These are phyloP conservation scores for Eubasilissa regina DNA, from an alignment of 1,140 invertebrate species.

Conservation along the genomic window DNA sequence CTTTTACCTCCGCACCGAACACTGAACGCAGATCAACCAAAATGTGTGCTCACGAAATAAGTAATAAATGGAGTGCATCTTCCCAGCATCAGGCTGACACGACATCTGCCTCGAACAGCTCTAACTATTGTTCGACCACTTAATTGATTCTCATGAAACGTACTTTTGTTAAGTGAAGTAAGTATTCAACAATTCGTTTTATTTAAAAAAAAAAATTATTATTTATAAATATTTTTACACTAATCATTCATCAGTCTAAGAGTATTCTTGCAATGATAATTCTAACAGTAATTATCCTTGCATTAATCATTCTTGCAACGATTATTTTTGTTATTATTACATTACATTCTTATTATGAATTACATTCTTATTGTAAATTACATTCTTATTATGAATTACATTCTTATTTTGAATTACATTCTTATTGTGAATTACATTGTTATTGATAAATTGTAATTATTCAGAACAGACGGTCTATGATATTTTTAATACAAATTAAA, in stretches of 20 bases:
- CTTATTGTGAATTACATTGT: neutral
- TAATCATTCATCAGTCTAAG: too few relatives aligned
- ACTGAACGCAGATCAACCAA: neutral
- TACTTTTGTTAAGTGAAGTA: too few relatives aligned
- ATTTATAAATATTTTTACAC: too few relatives aligned
- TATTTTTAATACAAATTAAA: too few relatives aligned
- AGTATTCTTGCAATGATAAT: too few relatives aligned
- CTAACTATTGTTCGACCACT: conserved; percentile 5
- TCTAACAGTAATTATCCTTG: too few relatives aligned
- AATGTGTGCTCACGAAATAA: conserved; percentile 26
- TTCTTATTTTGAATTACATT: neutral
- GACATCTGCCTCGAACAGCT: conserved; percentile 6
- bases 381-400: neutral
- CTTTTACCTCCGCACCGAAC: neutral
- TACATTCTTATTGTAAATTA: neutral
- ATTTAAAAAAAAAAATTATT: too few relatives aligned
- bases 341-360: neutral
- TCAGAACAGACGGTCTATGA: too few relatives aligned
- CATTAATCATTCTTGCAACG: neutral
- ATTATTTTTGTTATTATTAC: neutral
- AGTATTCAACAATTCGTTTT: too few relatives aligned
- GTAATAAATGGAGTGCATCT: conserved; percentile 37
- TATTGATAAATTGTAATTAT: too few relatives aligned
- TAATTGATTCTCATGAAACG: conserved; percentile 12
- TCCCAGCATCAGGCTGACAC: conserved; percentile 22